Conservation (phyloP, 2,113 vertebrate species). For the Oryzias melastigma region DNA sequence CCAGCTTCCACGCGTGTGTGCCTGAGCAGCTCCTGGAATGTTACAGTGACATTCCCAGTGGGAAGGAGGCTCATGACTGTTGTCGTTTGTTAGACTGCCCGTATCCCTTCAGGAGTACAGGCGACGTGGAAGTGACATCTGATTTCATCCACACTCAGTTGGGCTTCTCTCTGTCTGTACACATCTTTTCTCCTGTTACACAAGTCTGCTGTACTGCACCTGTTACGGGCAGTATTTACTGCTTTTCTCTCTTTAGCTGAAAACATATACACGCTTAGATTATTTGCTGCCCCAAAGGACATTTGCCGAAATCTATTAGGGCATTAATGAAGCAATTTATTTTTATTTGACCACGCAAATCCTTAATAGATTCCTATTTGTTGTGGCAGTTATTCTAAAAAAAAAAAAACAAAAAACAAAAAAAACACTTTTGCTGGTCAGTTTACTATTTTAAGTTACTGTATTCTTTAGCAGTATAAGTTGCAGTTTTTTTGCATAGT, state of each 20-base stretch:
- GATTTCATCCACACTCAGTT: slow-evolving; percentile 36
- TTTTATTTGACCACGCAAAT: too few relatives aligned
- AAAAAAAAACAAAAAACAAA: too few relatives aligned
- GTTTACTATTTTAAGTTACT: too few relatives aligned
- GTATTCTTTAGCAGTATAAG: too few relatives aligned
- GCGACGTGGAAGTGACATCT: slow-evolving; percentile 40
- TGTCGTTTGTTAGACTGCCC: slow-evolving; percentile 52
- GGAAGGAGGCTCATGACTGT: slow-evolving; percentile 69
- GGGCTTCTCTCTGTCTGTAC: slow-evolving; percentile 19
- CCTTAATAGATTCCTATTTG: too few relatives aligned
- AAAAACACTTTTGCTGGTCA: too few relatives aligned
- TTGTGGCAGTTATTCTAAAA: too few relatives aligned
- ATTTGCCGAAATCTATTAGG: too few relatives aligned
- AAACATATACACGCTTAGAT: too few relatives aligned
- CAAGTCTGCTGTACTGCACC: background rate
- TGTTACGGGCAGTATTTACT: background rate
- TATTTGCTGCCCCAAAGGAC: too few relatives aligned
- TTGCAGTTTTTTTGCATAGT: too few relatives aligned
- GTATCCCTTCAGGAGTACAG: slow-evolving; percentile 39
- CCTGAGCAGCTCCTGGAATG: slow-evolving; percentile 50
- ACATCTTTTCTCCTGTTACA: background rate
- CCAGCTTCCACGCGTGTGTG: slow-evolving; percentile 26
- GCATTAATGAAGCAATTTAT: too few relatives aligned
- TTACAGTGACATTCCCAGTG: slow-evolving; percentile 74
- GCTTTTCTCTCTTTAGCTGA: background rate